Conservation (phyloP, 2,113 vertebrate species). For the Ammodramus savannarum region DNA sequence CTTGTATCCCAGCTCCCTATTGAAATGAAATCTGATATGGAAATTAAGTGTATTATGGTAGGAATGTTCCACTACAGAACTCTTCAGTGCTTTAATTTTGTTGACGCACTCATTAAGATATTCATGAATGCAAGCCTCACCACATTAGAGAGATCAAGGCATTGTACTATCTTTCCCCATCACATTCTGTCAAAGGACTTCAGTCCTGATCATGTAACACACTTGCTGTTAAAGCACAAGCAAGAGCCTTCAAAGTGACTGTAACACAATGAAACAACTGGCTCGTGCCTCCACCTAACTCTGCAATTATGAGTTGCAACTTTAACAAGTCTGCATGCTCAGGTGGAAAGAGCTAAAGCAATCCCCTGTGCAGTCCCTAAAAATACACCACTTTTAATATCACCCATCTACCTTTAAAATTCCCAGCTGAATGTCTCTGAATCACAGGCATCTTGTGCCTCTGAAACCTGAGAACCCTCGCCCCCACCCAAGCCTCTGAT, state of each 20-base stretch:
- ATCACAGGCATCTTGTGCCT: constrained; percentile 56
- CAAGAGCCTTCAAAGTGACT: background rate
- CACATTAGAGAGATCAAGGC: constrained; percentile 34
- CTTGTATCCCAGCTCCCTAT: constrained; percentile 30
- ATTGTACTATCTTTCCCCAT: constrained; percentile 14
- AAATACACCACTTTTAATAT: background rate
- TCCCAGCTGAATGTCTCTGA: constrained; percentile 31
- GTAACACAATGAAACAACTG: background rate
- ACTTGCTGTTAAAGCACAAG: background rate
- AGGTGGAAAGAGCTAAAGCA: background rate
- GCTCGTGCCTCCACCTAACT: background rate
- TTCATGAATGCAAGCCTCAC: constrained; percentile 38
- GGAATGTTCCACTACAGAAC: constrained; percentile 44
- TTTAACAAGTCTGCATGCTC: background rate
- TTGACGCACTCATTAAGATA: constrained; percentile 58
- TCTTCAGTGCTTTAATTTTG: constrained; percentile 54
- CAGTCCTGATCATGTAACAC: background rate
- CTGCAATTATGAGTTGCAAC: fast-evolving
- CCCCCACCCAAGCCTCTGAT: constrained; percentile 58
- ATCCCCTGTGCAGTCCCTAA: background rate
- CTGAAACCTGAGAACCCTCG: constrained; percentile 51
- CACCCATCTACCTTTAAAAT: constrained; percentile 44
- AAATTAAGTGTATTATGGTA: constrained; percentile 38
- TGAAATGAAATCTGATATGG: constrained; percentile 50
- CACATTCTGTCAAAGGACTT: background rate